Evolutionary conservation across 2,888 invertebrate genomes (phyloP).

Genomic region (Bellardia pandia): DNA sequence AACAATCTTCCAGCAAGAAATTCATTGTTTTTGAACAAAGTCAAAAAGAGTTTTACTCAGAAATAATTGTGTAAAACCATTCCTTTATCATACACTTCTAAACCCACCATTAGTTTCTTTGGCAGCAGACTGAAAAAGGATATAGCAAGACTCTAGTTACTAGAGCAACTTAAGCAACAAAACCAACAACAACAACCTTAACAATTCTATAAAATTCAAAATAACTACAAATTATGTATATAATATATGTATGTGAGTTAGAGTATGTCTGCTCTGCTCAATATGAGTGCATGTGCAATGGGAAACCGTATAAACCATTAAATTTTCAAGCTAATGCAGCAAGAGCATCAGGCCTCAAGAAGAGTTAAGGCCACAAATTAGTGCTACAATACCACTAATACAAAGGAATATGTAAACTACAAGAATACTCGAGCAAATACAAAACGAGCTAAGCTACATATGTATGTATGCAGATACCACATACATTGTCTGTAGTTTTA

Average conservation of each 20-base stretch:
- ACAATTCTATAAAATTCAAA: background rate
- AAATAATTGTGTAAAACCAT: background rate
- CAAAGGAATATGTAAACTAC: slow-evolving; percentile 8
- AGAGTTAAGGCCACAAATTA: slow-evolving; percentile 46
- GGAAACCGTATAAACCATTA: slow-evolving; percentile 36
- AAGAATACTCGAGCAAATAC: background rate
- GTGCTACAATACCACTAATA: slow-evolving; percentile 28
- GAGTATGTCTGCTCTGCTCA: background rate
- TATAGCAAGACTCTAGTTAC: background rate
- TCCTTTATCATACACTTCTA: background rate
- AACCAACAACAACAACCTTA: background rate
- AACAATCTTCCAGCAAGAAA: background rate
- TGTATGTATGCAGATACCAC: background rate
- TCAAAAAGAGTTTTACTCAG: background rate
- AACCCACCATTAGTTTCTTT: slow-evolving; percentile 14
- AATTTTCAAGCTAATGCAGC: slow-evolving; percentile 30
- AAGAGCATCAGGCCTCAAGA: background rate
- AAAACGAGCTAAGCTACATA: background rate
- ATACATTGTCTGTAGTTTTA: background rate
- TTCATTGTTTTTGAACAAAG: background rate
- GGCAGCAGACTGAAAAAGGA: background rate
- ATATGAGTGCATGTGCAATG: background rate
- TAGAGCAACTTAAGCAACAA: background rate
- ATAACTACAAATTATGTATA: background rate
- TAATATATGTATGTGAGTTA: background rate